Evolutionary conservation across 2,888 invertebrate genomes (phyloP), one percentile per base, ranked within the genome.

Genomic region (Halictus quadricinctus): DNA sequence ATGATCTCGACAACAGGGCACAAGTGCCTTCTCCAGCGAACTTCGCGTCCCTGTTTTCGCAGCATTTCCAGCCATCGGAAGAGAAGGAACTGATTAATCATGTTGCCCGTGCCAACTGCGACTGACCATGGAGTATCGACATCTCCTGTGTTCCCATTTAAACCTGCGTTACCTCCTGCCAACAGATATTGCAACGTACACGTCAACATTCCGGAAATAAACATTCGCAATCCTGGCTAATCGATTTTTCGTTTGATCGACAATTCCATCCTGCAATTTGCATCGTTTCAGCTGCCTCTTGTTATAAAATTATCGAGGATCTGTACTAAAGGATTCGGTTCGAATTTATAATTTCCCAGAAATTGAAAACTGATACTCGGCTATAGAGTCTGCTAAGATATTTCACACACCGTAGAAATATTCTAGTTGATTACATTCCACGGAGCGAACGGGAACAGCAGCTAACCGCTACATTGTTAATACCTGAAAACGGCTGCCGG

Each of bases 1-100:
- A 90, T 91, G 88, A 92, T 91, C 91, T 91, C 88, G 89, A 89
- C 88, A 87, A 84, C 81, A 83, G 85, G 85, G 80, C 78, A 89
- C 86, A 76, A 89, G 88, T 87, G 76, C 83, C 83, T 87, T 79
- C 86, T 85, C 87, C 78, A 87, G 84, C 75, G 79, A 77, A 85
- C 84, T 87, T 90, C 84, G 90, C 87, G 84, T 91, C 87, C 88
- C 85, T 88, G 91, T 91, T 92, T 91, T 91, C 87, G 81, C 75
- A 92, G 87, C 89, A 88, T 91, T 92, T 87, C 86, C 88, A 85
- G 87, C 78, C 85, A 76, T 73, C 72, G 74, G 72, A 21, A 81
- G 80, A 75, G 86, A 72, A 72, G 83, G 72, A 88, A 81, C 88
- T 90, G 90, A 91, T 91, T 91, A 91, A 91, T 91, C 88, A 86